Evolutionary conservation across 1,140 invertebrate genomes (phyloP).

Genomic region (Ctenoplectra terminalis): DNA sequence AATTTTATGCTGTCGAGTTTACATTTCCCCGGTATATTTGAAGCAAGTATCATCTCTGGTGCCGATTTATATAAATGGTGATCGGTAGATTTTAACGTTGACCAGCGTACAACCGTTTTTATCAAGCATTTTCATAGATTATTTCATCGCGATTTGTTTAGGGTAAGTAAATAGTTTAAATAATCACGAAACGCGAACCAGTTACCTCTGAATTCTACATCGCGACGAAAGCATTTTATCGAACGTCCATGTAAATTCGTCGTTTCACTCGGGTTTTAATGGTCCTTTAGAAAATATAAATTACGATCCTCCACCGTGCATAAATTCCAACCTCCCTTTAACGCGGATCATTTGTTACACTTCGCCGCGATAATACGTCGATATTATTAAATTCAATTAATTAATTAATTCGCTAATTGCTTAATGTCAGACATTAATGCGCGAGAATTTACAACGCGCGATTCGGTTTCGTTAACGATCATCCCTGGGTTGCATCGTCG

Average conservation of each 20-base stretch:
- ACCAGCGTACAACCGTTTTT: background rate
- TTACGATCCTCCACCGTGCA: background rate
- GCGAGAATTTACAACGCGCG: background rate
- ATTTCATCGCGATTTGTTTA: conserved; percentile 7
- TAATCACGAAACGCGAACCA: background rate
- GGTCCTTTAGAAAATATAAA: conserved; percentile 46
- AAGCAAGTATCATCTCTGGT: background rate
- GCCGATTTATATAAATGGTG: background rate
- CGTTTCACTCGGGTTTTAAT: conserved; percentile 24
- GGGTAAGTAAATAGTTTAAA: conserved; percentile 36
- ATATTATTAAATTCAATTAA: conserved; percentile 22
- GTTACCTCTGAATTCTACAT: conserved; percentile 29
- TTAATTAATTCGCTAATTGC: conserved; percentile 33
- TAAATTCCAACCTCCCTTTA: conserved; percentile 12
- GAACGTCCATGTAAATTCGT: conserved; percentile 13
- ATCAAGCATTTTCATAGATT: background rate
- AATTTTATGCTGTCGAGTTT: background rate
- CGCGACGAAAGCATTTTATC: conserved; percentile 9
- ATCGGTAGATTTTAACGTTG: background rate
- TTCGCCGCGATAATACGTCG: background rate
- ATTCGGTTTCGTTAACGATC: conserved; percentile 6
- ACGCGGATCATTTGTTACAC: conserved; percentile 4
- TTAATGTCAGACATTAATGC: conserved; percentile 11
- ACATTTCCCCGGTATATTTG: background rate
- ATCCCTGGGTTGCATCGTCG: background rate